These are phyloP conservation scores for Alfaro cultratus DNA, from an alignment of 2,797 vertebrate genomes.

Conservation along the genomic window DNA sequence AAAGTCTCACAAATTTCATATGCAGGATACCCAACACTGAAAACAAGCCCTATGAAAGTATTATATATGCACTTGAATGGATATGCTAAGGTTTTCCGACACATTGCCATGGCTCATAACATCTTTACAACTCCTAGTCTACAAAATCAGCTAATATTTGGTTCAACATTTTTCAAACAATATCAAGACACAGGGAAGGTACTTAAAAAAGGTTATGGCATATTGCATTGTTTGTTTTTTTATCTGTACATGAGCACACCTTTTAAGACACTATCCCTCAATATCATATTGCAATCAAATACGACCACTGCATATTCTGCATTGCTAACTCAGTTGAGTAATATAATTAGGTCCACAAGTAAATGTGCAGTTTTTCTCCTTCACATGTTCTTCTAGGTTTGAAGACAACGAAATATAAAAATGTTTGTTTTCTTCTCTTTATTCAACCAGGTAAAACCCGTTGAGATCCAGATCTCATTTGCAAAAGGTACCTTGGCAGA, in stretches of 20 bases:
- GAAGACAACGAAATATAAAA: background rate
- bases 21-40: background rate
- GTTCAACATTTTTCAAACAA: background rate
- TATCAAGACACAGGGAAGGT: background rate
- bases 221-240: background rate
- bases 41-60: constrained; percentile 1
- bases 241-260: background rate
- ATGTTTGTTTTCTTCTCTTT: too few species aligned
- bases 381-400: background rate
- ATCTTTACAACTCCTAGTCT: background rate
- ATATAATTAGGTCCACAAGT: background rate
- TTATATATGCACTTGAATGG: background rate
- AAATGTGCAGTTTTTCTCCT: background rate
- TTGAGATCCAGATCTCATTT: too few species aligned
- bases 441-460: too few species aligned
- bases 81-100: background rate
- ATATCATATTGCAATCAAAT: background rate
- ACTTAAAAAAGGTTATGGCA: background rate
- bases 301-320: background rate
- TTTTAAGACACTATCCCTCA: background rate
- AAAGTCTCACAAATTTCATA: background rate
- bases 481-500: too few species aligned
- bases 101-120: background rate
- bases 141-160: background rate
- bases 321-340: background rate